Evolutionary conservation across 1,140 invertebrate genomes (phyloP).

Genomic region (Zaprionus tsacasi): DNA sequence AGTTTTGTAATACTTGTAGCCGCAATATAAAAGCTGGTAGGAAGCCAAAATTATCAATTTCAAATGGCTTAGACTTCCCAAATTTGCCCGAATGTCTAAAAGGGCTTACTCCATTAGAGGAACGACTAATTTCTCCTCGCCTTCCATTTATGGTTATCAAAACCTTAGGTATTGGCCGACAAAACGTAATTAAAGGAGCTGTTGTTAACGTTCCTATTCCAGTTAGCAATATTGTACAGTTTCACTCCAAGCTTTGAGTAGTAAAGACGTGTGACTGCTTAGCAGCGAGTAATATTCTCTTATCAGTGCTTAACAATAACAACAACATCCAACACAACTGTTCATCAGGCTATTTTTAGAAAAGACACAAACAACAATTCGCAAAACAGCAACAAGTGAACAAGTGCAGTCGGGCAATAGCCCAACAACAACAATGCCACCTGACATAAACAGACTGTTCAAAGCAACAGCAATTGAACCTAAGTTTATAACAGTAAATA

Average conservation of each 20-base stretch:
- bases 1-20: too few species aligned
- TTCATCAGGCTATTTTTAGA: too few species aligned
- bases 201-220: too few species aligned
- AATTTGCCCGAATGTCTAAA: too few species aligned
- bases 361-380: too few species aligned
- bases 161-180: too few species aligned
- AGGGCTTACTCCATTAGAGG: not conserved
- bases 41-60: too few species aligned
- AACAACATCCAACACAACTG: too few species aligned
- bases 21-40: too few species aligned
- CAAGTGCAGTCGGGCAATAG: not conserved
- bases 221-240: not conserved
- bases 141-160: constrained; percentile 14
- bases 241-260: not conserved
- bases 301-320: not conserved
- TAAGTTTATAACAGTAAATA: not conserved
- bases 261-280: not conserved
- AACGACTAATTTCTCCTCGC: constrained; percentile 12
- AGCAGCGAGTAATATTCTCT: not conserved
- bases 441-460: not conserved
- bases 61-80: too few species aligned
- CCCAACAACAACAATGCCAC: constrained; percentile 1
- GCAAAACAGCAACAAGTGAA: not conserved
- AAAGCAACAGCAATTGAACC: not conserved
- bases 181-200: too few species aligned